Evolutionary conservation across 2,113 vertebrate genomes (phyloP), one percentile per base, ranked within the genome.

Genomic region (Lipotes vexillifer): DNA sequence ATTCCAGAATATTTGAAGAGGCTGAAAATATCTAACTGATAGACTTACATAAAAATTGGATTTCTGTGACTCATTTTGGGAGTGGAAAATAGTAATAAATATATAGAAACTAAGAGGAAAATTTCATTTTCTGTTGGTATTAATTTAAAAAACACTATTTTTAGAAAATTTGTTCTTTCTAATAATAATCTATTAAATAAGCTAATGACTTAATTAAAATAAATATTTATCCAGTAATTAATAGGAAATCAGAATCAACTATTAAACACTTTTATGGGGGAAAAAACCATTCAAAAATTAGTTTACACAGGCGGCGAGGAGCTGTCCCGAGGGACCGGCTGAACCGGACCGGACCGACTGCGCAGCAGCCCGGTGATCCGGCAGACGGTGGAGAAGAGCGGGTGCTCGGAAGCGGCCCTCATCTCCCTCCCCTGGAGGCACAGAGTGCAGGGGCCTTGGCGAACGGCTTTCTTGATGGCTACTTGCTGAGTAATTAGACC

Each of bases 401-500:
- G 95, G 77, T 72, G 38, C 81, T 31, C 5, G 6, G 55, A 65
- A 71, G 87, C 13, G n/a, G 49, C 13, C 55, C 44, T 52, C 20
- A 21, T 55, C 69, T 88, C 78, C 72, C 82, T 81, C 41, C 86
- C 92, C 29, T 36, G 59, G 87, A 90, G 90, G 75, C 83, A 25
- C 59, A 8, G 88, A 85, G 87, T 94, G 95, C 78, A 49, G 93
- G 90, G 96, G 74, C 92, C 80, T 80, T 82, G 52, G 94, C 96
- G 98, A 93, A 98, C 97, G 98, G 98, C 97, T 97, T 92, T 97
- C 90, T 86, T 92, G 97, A 92, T 92, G 88, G 84, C 94, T 81
- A n/a, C 75, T 90, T 77, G 93, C 71, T 20, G 77, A 93, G 97
- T 98, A 96, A 97, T 97, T 97, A 97, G 90, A 92, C 93, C 61